These are phyloP conservation scores for Noctua fimbriata DNA, from an alignment of 2,888 invertebrate species.

Conservation along the genomic window DNA sequence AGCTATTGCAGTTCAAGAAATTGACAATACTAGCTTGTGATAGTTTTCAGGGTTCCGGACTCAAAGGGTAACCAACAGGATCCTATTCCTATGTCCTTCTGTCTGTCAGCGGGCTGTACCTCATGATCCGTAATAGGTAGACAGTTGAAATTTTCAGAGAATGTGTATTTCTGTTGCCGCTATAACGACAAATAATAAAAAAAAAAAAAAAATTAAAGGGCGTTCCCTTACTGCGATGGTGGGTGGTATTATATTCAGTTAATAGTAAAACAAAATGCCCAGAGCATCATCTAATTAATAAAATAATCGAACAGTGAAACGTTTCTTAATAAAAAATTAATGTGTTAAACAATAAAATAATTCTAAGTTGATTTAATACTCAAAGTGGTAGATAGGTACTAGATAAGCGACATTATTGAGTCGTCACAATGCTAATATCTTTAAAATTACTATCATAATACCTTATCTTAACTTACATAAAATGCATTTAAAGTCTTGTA, in stretches of 20 bases:
- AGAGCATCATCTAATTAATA: background rate
- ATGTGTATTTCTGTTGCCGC: no score
- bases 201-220: no score
- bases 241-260: no score
- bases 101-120: no score
- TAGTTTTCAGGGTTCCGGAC: no score
- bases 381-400: conserved; percentile 1
- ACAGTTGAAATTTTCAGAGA: no score
- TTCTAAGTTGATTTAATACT: conserved; percentile 42
- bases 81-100: no score
- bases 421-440: conserved; percentile 34
- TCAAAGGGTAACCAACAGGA: no score
- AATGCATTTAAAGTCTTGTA: conserved; percentile 52
- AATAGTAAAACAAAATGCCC: background rate
- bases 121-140: no score
- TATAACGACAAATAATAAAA: no score
- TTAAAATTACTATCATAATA: conserved; percentile 28
- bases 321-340: conserved; percentile 22
- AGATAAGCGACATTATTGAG: conserved; percentile 10
- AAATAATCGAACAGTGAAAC: conserved; percentile 11
- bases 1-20: background rate
- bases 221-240: no score
- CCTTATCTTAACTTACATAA: conserved; percentile 11
- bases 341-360: conserved; percentile 35
- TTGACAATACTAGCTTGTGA: no score